Conservation (phyloP, 2,888 invertebrate species). For the Apeira syringaria region DNA sequence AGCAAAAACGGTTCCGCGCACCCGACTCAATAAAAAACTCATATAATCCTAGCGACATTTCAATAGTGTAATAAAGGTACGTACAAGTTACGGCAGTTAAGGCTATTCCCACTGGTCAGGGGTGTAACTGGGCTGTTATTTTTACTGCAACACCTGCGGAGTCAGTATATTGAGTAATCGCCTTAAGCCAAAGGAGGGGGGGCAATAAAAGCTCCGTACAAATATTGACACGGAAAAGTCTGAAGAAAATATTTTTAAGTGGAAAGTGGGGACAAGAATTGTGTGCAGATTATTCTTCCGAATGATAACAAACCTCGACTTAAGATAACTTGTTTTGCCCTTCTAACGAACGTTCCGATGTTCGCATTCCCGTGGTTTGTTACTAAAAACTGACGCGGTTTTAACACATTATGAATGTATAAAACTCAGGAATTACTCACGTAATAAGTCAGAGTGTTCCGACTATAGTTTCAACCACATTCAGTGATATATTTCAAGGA, state of each 20-base stretch:
- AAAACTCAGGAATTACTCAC: too few species aligned
- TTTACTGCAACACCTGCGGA: constrained; percentile 56
- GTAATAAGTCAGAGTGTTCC: too few species aligned
- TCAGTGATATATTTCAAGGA: too few species aligned
- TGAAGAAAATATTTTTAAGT: constrained; percentile 30
- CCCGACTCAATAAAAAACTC: constrained; percentile 24
- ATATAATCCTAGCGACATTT: constrained; percentile 32
- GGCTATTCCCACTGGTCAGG: constrained; percentile 37
- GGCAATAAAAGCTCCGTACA: constrained; percentile 43
- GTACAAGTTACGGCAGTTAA: constrained; percentile 36
- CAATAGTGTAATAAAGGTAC: constrained; percentile 32
- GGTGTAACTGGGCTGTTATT: constrained; percentile 37
- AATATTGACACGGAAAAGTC: constrained; percentile 42
- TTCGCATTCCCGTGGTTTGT: too few species aligned
- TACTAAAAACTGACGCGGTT: too few species aligned
- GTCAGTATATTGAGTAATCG: constrained; percentile 45
- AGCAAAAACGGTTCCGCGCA: too few species aligned
- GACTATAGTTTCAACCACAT: too few species aligned
- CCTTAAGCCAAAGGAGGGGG: constrained; percentile 34
- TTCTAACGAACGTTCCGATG: background rate
- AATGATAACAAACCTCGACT: constrained; percentile 11
- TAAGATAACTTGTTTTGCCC: constrained; percentile 8
- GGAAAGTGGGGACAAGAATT: constrained; percentile 14
- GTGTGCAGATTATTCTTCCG: constrained; percentile 9
- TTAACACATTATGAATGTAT: too few species aligned